Conservation (phyloP, 2,113 vertebrate species). For the Electrona antarctica region DNA sequence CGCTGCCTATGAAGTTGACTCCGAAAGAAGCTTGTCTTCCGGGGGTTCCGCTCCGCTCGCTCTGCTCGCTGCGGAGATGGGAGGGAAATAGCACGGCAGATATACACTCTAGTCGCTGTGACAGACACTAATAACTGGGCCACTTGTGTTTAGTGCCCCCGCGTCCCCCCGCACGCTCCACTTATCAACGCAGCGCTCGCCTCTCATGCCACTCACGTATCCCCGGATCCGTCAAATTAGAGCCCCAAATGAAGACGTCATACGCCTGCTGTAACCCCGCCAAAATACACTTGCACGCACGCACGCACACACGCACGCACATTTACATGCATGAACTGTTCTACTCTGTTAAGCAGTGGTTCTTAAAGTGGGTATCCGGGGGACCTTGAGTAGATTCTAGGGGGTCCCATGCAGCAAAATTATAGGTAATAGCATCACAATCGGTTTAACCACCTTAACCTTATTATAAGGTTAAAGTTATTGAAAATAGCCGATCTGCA, state of each 20-base stretch:
- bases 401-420: no score
- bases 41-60: conserved; percentile 34
- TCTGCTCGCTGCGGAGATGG: conserved; percentile 25
- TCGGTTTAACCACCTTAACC: no score
- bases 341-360: no score
- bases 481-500: no score
- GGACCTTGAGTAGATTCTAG: no score
- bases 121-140: conserved; percentile 17
- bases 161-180: not conserved
- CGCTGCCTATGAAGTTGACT: conserved; percentile 39
- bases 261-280: not conserved
- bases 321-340: no score
- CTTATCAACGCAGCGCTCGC: conserved; percentile 32
- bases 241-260: conserved; percentile 24
- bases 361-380: no score
- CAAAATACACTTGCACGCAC: not conserved
- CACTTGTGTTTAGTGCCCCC: no score
- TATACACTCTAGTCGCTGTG: conserved; percentile 33
- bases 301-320: not conserved
- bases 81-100: conserved; percentile 25
- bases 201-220: not conserved
- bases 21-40: conserved; percentile 29
- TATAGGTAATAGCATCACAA: no score
- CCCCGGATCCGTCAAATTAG: conserved; percentile 6
- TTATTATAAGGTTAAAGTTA: no score